These are phyloP conservation scores for Melanostigma gelatinosum DNA, from an alignment of 2,113 vertebrate species.

Conservation along the genomic window DNA sequence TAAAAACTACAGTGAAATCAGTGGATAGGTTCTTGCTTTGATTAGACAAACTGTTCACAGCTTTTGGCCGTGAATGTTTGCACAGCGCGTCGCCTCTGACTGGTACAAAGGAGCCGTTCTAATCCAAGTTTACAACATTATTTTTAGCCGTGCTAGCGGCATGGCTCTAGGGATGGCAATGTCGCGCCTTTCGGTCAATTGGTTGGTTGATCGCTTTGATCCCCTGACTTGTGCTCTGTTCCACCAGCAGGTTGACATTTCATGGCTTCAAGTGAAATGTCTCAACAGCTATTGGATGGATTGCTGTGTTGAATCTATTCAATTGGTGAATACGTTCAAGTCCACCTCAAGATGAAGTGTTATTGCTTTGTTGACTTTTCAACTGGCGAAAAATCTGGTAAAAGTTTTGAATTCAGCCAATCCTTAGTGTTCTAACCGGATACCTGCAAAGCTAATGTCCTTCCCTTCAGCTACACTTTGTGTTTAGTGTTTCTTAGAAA, in stretches of 20 bases:
- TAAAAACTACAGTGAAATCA: constrained; percentile 40
- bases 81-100: not conserved
- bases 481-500: not conserved
- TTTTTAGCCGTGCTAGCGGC: not conserved
- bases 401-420: not conserved
- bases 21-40: constrained; percentile 5
- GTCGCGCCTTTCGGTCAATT: not conserved
- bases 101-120: constrained; percentile 4
- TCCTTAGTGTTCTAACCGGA: not conserved
- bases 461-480: not conserved
- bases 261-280: not conserved
- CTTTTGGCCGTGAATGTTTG: not conserved
- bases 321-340: not conserved
- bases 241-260: not conserved
- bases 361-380: not conserved
- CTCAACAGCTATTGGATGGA: not conserved
- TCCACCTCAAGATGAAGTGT: not conserved
- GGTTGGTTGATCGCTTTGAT: not conserved
- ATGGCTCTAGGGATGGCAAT: not conserved
- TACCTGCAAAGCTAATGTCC: not conserved
- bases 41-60: not conserved
- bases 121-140: constrained; percentile 7
- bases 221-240: not conserved
- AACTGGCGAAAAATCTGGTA: not conserved
- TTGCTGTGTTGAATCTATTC: not conserved